Base-by-base conservation (phyloP, 2,797 vertebrate genomes). In the Phaenicophaeus curvirostris region DNA sequence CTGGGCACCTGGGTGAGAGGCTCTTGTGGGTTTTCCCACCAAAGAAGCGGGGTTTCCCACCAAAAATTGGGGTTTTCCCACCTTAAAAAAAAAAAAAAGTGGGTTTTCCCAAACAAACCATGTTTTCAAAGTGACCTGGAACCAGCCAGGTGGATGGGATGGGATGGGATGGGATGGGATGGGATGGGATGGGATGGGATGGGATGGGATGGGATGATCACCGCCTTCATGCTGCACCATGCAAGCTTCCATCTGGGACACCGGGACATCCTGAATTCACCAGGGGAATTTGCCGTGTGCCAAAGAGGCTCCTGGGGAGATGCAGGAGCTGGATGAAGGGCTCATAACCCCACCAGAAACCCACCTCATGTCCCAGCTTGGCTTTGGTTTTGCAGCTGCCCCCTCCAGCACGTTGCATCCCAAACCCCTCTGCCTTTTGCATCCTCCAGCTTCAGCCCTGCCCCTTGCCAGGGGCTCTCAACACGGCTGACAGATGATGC, bases 1-100 rank as follows among this genome's bases (percentile, higher is more conserved):
- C 17, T 3, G 1, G 12, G 2, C n/a, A 30, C 15, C 30, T 2
- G 0, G 30, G 21, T 0, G 2, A 25, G 67, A 61, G 6, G 57
- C 50, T 65, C 13, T 19, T 11, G 12, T 1, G 20, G 55, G 18
- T 9, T 28, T 5, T 3, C 4, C 11, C 16, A 10, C 24, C 66
- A 53, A 53, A 53, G 28, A 51, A 51, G 27, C 53, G 42, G 46
- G 46, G 20, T 20, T 46, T 46, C 46, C 46, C 21, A 23, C 21
- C 46, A 48, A 48, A 24, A 44, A 18, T 44, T 44, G 44, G 17
- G 44, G 24, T 8, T 31, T 5, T 4, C 4, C 11, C 13, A 9
- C n/a, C 31, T 13, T 9, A 39, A 39, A 39, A 39, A 39, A 15
- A 28, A 39, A 13, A 69, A 39, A 61, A n/a, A 5, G n/a, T 3